Percentiles rank a stretch among this genome's conserved stretches.
phyloP scores from a whole-genome alignment of 2,888 invertebrate species.

The Erebia palarica region DNA sequence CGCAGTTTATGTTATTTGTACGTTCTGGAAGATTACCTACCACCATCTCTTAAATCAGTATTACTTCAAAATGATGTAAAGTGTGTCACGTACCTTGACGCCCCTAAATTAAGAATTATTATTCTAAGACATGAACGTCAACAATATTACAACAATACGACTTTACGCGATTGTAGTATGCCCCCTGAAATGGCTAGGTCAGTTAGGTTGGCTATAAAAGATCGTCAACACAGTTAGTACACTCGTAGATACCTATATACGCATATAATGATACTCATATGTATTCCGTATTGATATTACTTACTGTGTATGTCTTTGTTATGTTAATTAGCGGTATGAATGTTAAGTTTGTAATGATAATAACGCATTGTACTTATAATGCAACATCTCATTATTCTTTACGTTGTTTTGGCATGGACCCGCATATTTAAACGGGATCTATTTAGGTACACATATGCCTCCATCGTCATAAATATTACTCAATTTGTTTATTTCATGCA shows the following conservation, averaged over 20 bases:
- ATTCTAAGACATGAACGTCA: no score
- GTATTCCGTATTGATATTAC: slow-evolving; percentile 4
- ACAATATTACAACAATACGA: no score
- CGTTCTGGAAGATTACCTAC: no score
- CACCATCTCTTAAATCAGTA: no score
- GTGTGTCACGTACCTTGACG: no score
- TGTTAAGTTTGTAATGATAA: slow-evolving; percentile 9
- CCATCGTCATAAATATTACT: no score
- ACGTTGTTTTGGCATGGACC: background rate
- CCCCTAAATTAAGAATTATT: no score
- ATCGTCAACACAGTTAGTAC: slow-evolving; percentile 2
- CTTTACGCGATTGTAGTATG: background rate
- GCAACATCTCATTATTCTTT: background rate
- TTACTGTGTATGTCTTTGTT: slow-evolving; percentile 11
- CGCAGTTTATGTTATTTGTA: no score
- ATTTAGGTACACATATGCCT: background rate
- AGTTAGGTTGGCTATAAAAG: background rate
- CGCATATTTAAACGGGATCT: background rate
- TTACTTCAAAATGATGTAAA: no score
- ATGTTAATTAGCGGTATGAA: slow-evolving; percentile 4
- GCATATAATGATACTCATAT: slow-evolving; percentile 7
- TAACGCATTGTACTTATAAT: background rate
- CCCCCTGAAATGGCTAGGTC: background rate
- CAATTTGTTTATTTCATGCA: no score
- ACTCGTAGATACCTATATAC: background rate